Evolutionary conservation across 1,140 invertebrate genomes (phyloP), one percentile per base, ranked within the genome.

Genomic region (Anoplolepis gracilipes): DNA sequence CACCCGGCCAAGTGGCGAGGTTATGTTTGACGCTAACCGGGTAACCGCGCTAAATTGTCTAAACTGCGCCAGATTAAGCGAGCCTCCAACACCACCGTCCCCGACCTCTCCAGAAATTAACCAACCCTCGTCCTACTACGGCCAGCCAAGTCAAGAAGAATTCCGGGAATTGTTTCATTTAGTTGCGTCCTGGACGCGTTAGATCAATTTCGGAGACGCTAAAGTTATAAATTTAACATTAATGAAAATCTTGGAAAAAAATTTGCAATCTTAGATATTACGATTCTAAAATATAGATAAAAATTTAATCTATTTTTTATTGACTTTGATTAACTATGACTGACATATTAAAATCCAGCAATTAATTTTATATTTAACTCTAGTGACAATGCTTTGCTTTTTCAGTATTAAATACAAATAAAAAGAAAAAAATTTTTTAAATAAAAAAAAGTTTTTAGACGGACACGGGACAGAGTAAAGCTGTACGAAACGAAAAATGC

Each of bases 11-110:
- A 88, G 88, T 87, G 84, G 85, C 86, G 90, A 90, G 92, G 91
- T 92, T 92, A 93, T 88, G 88, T 93, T 93, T 92, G 92, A 93
- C 92, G 90, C 90, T 93, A 93, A 92, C 92, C 92, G 90, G 88
- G 79, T 92, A 91, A 92, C 90, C 92, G 81, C 91, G 86, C 88
- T 93, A 92, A 93, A 93, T 93, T 92, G 92, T 92, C 91, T 89
- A 90, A 93, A 93, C 90, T 91, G 91, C 90, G 87, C 87, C 89
- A 90, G 90, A 91, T 91, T 91, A 91, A 91, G 87, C 89, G 90
- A 87, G 84, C 62, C 62, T 82, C 81, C 81, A 61, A 85, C 89
- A 79, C 49, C n/a, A 25, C 11, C 77, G 33, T 42, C 78, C 69
- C 57, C 64, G 42, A 79, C 57, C 65, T 87, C 85, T 91, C 88